These are phyloP conservation scores for Phacellophora camtschatica DNA, from an alignment of 30 jellyfish, hydroid and myxozoan species.

Conservation along the genomic window DNA sequence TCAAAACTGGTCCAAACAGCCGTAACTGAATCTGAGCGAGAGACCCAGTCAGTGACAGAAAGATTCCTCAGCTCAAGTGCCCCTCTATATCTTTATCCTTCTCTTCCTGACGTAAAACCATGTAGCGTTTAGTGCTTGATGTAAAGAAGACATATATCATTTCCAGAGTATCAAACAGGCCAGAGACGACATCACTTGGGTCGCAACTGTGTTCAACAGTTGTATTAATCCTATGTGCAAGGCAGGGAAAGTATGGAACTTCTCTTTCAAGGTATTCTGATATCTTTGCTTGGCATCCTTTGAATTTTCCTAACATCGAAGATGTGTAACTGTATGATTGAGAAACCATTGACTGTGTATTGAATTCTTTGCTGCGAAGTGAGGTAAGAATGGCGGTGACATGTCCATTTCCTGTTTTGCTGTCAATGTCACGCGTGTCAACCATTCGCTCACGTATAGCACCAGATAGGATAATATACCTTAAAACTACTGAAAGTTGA, in stretches of 20 bases:
- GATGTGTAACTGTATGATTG: slow-evolving; percentile 48
- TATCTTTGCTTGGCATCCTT: slow-evolving; percentile 53
- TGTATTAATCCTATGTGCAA: slow-evolving; percentile 53
- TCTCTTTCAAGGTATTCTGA: slow-evolving; percentile 48
- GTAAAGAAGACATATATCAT: slow-evolving; percentile 34
- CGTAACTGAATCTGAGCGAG: slow-evolving; percentile 27
- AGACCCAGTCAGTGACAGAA: slow-evolving; percentile 31
- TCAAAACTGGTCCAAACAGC: too few species aligned
- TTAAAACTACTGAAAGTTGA: too few species aligned
- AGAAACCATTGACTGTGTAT: slow-evolving; percentile 7
- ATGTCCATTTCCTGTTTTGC: too few species aligned
- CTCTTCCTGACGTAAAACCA: slow-evolving; percentile 33
- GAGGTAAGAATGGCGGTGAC: slow-evolving; percentile 16
- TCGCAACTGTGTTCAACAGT: slow-evolving; percentile 50
- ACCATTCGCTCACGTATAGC: too few species aligned
- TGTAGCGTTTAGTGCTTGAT: slow-evolving; percentile 54
- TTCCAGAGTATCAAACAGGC: slow-evolving; percentile 38
- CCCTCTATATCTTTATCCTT: slow-evolving; percentile 36
- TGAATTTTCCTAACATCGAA: slow-evolving; percentile 41
- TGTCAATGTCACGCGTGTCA: too few species aligned
- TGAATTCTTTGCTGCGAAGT: slow-evolving; percentile 23
- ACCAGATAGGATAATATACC: too few species aligned
- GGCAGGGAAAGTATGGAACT: slow-evolving; percentile 49
- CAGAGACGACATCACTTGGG: slow-evolving; percentile 36
- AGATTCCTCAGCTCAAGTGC: slow-evolving; percentile 58